Evolutionary conservation across 2,888 invertebrate species (phyloP).

Genomic region (Cephus runcator): DNA sequence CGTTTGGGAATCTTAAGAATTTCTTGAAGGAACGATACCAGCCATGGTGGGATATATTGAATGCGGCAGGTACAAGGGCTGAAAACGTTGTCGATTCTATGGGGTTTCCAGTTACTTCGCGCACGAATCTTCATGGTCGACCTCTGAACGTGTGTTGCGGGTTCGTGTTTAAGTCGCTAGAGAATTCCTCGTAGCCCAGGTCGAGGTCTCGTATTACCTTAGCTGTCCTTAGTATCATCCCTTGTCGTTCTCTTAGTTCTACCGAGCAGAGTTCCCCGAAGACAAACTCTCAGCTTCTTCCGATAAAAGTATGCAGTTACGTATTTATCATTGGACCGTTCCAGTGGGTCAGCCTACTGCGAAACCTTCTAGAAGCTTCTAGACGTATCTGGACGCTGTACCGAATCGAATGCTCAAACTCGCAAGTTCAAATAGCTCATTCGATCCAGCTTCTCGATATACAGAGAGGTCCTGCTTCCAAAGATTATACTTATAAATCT

Average conservation of each 20-base stretch:
- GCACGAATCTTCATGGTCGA: not conserved
- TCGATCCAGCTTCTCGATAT: not conserved
- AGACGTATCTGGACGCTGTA: not conserved
- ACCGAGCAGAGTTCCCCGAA: constrained; percentile 35
- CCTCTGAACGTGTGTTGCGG: not conserved
- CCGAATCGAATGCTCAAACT: not conserved
- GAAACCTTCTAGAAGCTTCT: too few species aligned
- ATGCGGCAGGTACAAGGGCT: constrained; percentile 36
- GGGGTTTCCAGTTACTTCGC: not conserved
- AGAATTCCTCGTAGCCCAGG: constrained; percentile 43
- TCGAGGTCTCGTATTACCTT: constrained; percentile 50
- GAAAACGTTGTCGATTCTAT: constrained; percentile 27
- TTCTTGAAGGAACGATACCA: not conserved
- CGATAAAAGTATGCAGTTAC: constrained; percentile 49
- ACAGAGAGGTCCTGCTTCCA: not conserved
- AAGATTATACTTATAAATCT: not conserved
- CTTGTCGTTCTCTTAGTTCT: constrained; percentile 21
- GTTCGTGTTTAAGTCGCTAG: constrained; percentile 29
- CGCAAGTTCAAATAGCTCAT: not conserved
- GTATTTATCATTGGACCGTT: constrained; percentile 45
- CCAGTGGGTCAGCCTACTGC: not conserved
- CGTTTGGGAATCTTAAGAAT: not conserved
- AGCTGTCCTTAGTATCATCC: constrained; percentile 30
- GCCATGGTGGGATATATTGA: not conserved
- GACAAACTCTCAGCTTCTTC: constrained; percentile 48